Evolutionary conservation across 1,140 invertebrate species (phyloP).

Genomic region (Holcopasites calliopsidis): DNA sequence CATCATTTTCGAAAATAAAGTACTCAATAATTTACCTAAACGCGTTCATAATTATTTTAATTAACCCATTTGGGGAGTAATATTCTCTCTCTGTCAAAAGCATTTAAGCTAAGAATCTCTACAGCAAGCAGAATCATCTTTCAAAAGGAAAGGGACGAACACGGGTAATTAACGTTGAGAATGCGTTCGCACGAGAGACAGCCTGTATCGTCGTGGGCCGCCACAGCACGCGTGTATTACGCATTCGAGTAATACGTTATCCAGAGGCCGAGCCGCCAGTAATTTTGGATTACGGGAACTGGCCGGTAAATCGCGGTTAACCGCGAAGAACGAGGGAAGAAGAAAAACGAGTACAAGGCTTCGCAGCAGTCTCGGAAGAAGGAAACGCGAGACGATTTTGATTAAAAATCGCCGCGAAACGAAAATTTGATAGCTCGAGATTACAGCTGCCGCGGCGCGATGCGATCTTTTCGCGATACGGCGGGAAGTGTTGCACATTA

Average conservation of each 20-base stretch:
- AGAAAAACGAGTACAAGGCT: not conserved
- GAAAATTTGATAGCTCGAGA: conserved; percentile 4
- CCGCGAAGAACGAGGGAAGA: conserved; percentile 7
- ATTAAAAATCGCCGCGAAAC: conserved; percentile 33
- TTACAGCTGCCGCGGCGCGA: not conserved
- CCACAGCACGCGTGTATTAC: conserved; percentile 51
- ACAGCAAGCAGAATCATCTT: too few species aligned
- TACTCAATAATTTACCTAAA: not conserved
- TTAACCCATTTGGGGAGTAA: too few species aligned
- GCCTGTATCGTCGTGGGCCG: conserved; percentile 1
- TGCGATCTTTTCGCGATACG: not conserved
- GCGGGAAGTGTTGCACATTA: not conserved
- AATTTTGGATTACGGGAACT: conserved; percentile 66
- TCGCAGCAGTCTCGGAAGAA: not conserved
- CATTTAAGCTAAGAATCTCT: not conserved
- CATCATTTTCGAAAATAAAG: too few species aligned
- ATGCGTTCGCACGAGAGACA: conserved; percentile 8
- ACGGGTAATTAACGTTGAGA: conserved; percentile 35
- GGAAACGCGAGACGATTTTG: conserved; percentile 28
- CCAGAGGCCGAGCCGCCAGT: conserved; percentile 43
- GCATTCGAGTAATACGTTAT: too few species aligned
- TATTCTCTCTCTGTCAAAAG: not conserved
- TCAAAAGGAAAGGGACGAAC: not conserved
- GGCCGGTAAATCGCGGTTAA: conserved; percentile 43
- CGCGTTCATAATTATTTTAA: not conserved